Base-by-base conservation (phyloP, 2,888 invertebrate species). In the Lycocerus yunnanus region DNA sequence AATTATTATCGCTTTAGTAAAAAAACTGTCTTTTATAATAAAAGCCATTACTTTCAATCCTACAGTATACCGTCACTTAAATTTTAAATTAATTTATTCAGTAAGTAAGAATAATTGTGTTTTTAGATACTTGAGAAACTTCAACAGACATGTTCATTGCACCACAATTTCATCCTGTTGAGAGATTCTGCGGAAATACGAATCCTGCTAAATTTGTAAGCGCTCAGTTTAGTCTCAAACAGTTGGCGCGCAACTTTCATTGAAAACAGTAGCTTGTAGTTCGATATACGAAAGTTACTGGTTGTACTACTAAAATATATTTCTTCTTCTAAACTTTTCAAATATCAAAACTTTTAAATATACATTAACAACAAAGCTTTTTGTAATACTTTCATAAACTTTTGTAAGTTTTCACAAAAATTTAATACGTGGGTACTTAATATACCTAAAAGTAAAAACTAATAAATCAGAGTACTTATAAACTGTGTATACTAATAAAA, bases 181-280 rank as follows among this genome's bases (percentile, higher is more conserved):
- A 61, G 43, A 58, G 69, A 69, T 65, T 66, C 66, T 69, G 69
- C 60, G 66, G 69, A 60, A 73, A 20, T 63, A 66, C 60, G 73
- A 73, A 70, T 73, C 73, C 69, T 68, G 71, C 72, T 65, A 74
- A 74, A 74, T 70, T 70, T 63, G 70, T 70, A 70, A 71, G 71
- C 74, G 71, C 71, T 71, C 58, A 58, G 68, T 65, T 63, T 63
- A 68, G 59, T 72, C 24, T 68, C 72, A 72, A 69, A 63, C 72
- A 72, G 72, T 72, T 68, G 68, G 68, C 72, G 72, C 72, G 72
- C 72, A 72, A 60, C 67, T 72, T 71, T 71, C 71, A 59, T 58
- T 66, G 71, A 63, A 58, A 43, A 71, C 71, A 71, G 69, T 69
- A 59, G 69, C 68, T 20, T 63, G 16, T 63, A 18, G 20, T 60